Conservation (phyloP, 2,888 invertebrate species). For the Nomada fabriciana region DNA sequence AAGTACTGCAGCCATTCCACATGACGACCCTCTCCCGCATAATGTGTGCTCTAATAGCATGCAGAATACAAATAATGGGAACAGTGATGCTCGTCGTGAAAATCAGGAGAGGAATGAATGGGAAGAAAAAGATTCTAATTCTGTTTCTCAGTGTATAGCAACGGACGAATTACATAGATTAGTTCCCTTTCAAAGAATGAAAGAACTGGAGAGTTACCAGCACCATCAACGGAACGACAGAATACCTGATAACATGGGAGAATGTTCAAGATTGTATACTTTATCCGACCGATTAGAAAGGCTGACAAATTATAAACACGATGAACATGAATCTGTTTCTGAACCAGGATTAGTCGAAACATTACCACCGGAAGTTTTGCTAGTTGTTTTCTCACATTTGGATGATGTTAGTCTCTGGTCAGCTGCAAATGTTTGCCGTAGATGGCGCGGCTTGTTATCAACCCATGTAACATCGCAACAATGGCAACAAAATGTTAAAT, state of each 20-base stretch:
- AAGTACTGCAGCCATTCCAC: constrained; percentile 15
- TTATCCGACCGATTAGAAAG: constrained; percentile 88
- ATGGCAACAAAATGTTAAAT: constrained; percentile 92
- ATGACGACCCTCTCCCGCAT: constrained; percentile 14
- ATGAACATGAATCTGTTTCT: constrained; percentile 79
- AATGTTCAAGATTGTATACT: constrained; percentile 86
- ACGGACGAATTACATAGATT: constrained; percentile 72
- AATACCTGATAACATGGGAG: constrained; percentile 71
- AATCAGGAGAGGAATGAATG: constrained; percentile 3
- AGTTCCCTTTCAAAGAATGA: constrained; percentile 55
- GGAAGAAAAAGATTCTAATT: constrained; percentile 19
- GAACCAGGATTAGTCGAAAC: constrained; percentile 89
- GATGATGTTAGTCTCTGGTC: constrained; percentile 97
- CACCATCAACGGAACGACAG: constrained; percentile 69
- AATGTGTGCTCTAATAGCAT: constrained; percentile 8
- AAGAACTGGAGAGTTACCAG: constrained; percentile 63
- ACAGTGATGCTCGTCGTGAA: constrained; percentile 19
- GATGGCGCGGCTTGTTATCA: constrained; percentile 93
- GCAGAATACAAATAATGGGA: constrained; percentile 40
- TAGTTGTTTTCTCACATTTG: constrained; percentile 94
- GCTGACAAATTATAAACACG: constrained; percentile 85
- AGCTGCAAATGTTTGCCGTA: constrained; percentile 93
- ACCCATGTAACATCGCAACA: constrained; percentile 91
- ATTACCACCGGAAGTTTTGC: constrained; percentile 92
- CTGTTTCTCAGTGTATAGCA: constrained; percentile 62